Base-by-base conservation (phyloP, 2,797 vertebrate genomes). In the Leptodon cayanensis region DNA sequence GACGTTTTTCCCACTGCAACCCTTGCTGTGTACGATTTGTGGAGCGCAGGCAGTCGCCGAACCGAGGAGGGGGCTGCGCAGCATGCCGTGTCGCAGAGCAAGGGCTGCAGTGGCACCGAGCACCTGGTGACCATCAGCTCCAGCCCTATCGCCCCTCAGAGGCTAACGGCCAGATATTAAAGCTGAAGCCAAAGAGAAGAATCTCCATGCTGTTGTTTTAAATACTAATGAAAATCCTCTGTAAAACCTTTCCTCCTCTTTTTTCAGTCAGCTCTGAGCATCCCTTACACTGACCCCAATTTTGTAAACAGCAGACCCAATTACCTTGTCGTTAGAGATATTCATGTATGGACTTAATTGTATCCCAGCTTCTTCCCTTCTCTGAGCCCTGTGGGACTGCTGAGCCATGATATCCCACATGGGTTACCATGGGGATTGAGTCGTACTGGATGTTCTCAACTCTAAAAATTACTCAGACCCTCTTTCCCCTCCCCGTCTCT, bases 381-480 rank as follows among this genome's bases (percentile, higher is more conserved):
- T 82, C 55, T 73, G 31, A 8, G 37, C 39, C 72, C 85, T 8
- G 55, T 39, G 67, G 84, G 73, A 46, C 40, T 40, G 65, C 65
- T 61, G 42, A 83, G 71, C 54, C 47, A 65, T 3, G 11, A 29
- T 69, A 78, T 88, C 93, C 87, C 84, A 58, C 87, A n/a, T 1
- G 8, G 84, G 91, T 95, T 92, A 81, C 94, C 87, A 74, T 65
- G 91, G 95, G 94, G 57, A 94, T 66, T 62, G 65, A 61, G 46
- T 61, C 0, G 2, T 39, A 77, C 86, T 92, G 74, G 16, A 11
- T 94, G 67, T 92, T 93, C 86, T 92, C 65, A 15, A 28, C 40
- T 77, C 66, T 12, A 54, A 40, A n/a, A 90, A 80, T 93, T 85
- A 85, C 92, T 85, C 86, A 54, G 83, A 33, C 80, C 73, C 58